These are phyloP conservation scores for Colistium nudipinnis DNA, from an alignment of 2,113 vertebrate genomes.

Conservation along the genomic window DNA sequence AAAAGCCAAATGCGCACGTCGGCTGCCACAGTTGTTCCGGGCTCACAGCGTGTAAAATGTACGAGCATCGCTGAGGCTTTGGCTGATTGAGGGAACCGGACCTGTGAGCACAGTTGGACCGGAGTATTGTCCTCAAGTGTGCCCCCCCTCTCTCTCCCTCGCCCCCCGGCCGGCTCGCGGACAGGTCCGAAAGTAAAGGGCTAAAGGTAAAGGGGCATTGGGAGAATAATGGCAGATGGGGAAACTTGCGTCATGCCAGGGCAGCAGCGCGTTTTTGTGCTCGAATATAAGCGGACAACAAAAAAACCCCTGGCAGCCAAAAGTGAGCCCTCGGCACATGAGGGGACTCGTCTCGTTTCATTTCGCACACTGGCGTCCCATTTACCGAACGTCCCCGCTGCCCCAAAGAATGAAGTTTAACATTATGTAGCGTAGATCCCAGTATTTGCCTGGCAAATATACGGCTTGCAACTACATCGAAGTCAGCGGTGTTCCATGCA, in stretches of 20 bases:
- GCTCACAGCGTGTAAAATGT: slow-evolving; percentile 58
- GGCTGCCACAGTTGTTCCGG: slow-evolving; percentile 73
- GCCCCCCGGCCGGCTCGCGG: slow-evolving; percentile 10
- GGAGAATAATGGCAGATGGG: slow-evolving; percentile 78
- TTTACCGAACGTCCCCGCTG: slow-evolving; percentile 34
- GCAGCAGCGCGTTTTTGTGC: slow-evolving; percentile 68
- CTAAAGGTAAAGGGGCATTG: slow-evolving; percentile 62
- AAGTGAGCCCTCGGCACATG: slow-evolving; percentile 40
- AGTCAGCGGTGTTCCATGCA: slow-evolving; percentile 57
- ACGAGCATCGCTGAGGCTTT: slow-evolving; percentile 53
- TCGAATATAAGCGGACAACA: slow-evolving; percentile 60
- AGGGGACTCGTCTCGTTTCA: slow-evolving; percentile 31
- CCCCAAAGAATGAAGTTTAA: slow-evolving; percentile 61
- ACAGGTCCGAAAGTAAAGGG: slow-evolving; percentile 55
- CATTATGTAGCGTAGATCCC: slow-evolving; percentile 18
- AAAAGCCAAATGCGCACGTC: slow-evolving; percentile 77
- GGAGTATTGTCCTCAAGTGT: slow-evolving; percentile 61
- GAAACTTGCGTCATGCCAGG: slow-evolving; percentile 79
- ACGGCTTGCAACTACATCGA: slow-evolving; percentile 66
- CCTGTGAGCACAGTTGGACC: slow-evolving; percentile 58
- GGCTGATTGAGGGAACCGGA: slow-evolving; percentile 38
- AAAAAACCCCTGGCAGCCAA: slow-evolving; percentile 34
- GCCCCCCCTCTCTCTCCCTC: too few species aligned
- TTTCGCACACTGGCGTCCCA: slow-evolving; percentile 33
- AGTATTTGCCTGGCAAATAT: slow-evolving; percentile 41